These are phyloP conservation scores for Bolborhynchus lineola DNA, from an alignment of 2,113 vertebrate species.

Conservation along the genomic window DNA sequence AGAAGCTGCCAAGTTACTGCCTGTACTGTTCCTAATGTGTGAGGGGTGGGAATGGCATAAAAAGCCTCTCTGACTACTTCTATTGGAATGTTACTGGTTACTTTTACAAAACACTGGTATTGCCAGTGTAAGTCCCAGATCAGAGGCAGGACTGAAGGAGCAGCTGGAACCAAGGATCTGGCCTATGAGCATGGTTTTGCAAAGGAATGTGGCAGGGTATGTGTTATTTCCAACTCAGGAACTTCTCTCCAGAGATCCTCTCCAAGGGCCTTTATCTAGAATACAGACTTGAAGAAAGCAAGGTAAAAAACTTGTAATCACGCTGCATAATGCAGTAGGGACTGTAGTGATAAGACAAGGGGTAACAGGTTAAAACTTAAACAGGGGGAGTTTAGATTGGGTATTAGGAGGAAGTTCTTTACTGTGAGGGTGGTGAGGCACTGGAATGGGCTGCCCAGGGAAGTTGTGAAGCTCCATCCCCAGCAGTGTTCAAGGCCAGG, in stretches of 20 bases:
- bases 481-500: too few species aligned
- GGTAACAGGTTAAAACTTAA: too few species aligned
- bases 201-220: background rate
- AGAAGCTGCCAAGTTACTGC: background rate
- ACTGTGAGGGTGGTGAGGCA: too few species aligned
- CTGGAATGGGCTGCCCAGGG: too few species aligned
- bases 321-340: too few species aligned
- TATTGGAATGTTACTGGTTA: background rate
- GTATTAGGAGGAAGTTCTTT: too few species aligned
- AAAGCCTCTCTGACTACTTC: background rate
- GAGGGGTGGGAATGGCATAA: background rate
- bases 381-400: too few species aligned
- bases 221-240: background rate
- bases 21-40: background rate
- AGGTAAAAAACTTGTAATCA: background rate
- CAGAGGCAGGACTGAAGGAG: fast-evolving
- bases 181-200: background rate
- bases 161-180: background rate
- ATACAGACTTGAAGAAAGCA: background rate
- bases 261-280: background rate
- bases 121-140: background rate
- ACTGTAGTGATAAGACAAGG: too few species aligned
- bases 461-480: too few species aligned
- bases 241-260: background rate
- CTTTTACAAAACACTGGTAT: background rate